Evolutionary conservation across 2,113 vertebrate species (phyloP), one percentile per base, ranked within the genome.

Genomic region (Thamnaconus septentrionalis): DNA sequence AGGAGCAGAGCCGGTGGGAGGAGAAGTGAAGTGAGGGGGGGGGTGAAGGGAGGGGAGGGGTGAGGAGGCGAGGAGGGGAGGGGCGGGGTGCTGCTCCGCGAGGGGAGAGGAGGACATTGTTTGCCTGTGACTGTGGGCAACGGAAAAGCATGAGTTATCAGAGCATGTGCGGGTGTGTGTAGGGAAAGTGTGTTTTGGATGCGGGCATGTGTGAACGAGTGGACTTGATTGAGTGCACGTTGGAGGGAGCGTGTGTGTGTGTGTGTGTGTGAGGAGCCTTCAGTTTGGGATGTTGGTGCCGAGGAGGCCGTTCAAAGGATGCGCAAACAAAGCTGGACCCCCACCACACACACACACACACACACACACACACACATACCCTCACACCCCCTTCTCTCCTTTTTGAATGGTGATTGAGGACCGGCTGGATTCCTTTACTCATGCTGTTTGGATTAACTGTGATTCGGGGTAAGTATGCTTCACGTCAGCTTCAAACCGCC

Each of bases 111-210:
- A 89, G 86, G 83, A 89, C 90, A 92, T 92, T 93, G 92, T 92
- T 92, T 90, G 85, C 80, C 79, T 85, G 91, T 91, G 90, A 80
- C 91, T 89, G 90, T 89, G 90, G 90, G 90, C 87, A 91, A 92
- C 91, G 76, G 88, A 80, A 87, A 90, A 90, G 90, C 89, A 89
- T 83, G 90, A 90, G 87, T 88, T 91, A 89, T 89, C 88, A 83
- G 85, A 79, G 74, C 80, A 87, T 89, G 86, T 86, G 81, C 79
- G 78, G 81, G 73, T 85, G 82, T 87, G 81, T 88, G 84, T 85
- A 76, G 76, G 82, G 79, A 81, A 75, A 76, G 84, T 86, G 82
- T 31, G 18, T 31, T 90, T 91, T 90, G 79, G 73, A 75, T 80
- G 84, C 69, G 57, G 68, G 71, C 71, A 74, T 75, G 79, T 84